Percentiles rank a stretch among this genome's conserved stretches.
These are phyloP conservation scores for Erebia palarica DNA, from an alignment of 2,888 invertebrate species.

Conservation along the genomic window DNA sequence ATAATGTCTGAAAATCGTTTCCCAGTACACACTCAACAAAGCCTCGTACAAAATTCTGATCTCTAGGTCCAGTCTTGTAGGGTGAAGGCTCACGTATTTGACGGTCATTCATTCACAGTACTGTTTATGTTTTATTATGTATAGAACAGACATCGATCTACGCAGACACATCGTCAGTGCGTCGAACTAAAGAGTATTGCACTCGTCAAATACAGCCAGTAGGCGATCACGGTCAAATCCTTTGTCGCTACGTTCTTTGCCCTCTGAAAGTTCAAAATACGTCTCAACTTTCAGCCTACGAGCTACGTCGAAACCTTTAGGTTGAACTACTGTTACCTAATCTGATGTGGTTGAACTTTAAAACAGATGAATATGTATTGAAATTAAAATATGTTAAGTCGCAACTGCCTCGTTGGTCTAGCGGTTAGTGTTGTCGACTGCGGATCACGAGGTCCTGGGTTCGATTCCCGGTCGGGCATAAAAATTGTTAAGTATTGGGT, in stretches of 20 bases:
- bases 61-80: no score
- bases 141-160: not conserved
- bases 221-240: conserved; percentile 37
- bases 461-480: no score
- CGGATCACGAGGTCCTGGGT: no score
- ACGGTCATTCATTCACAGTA: no score
- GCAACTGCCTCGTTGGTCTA: no score
- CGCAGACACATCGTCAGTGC: conserved; percentile 4
- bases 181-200: conserved; percentile 10
- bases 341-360: not conserved
- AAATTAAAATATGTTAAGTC: not conserved
- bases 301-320: conserved; percentile 1
- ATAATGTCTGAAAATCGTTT: no score
- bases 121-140: no score
- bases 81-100: no score
- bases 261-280: conserved; percentile 43
- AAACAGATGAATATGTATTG: not conserved
- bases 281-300: conserved; percentile 38
- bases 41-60: no score
- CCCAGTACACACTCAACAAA: no score
- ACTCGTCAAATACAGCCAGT: conserved; percentile 23
- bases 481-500: no score
- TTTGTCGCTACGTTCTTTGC: conserved; percentile 45
- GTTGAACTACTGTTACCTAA: conserved; percentile 5
- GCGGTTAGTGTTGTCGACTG: no score